These are phyloP conservation scores for Aphaenogaster ashmeadi DNA, from an alignment of 1,140 invertebrate genomes.

Conservation along the genomic window DNA sequence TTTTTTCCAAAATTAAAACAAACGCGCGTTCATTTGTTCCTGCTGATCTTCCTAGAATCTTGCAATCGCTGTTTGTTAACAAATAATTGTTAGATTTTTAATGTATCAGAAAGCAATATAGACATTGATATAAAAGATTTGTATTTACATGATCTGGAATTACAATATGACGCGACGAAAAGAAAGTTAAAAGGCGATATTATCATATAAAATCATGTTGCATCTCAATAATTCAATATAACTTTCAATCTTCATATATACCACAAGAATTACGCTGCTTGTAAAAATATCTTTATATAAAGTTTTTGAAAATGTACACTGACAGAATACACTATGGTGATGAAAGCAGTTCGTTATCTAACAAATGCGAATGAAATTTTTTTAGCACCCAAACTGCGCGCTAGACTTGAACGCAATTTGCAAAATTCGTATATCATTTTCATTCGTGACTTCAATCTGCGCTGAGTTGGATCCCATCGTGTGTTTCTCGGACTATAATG, in stretches of 20 bases:
- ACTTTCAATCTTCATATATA: conserved; percentile 30
- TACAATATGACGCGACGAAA: conserved; percentile 26
- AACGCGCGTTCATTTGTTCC: neutral
- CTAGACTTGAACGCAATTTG: neutral
- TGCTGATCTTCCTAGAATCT: neutral
- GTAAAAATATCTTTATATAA: conserved; percentile 76
- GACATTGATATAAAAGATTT: conserved; percentile 43
- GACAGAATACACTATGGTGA: conserved; percentile 69
- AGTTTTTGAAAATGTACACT: conserved; percentile 66
- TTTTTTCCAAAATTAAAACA: conserved; percentile 9
- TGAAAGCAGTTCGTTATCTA: conserved; percentile 61
- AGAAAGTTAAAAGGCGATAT: neutral
- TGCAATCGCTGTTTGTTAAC: neutral
- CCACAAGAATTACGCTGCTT: conserved; percentile 51
- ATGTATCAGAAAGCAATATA: conserved; percentile 26
- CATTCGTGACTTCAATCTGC: conserved; percentile 69
- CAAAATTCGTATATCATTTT: neutral
- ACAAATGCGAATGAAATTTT: conserved; percentile 65
- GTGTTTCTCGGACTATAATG: conserved; percentile 67
- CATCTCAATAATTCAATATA: conserved; percentile 10
- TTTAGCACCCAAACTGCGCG: conserved; percentile 18
- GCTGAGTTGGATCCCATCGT: conserved; percentile 70
- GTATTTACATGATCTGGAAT: conserved; percentile 33
- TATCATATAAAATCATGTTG: conserved; percentile 9
- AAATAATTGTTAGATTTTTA: conserved; percentile 12